Base-by-base conservation (phyloP, 2,113 vertebrate species). In the Casuarius casuarius region DNA sequence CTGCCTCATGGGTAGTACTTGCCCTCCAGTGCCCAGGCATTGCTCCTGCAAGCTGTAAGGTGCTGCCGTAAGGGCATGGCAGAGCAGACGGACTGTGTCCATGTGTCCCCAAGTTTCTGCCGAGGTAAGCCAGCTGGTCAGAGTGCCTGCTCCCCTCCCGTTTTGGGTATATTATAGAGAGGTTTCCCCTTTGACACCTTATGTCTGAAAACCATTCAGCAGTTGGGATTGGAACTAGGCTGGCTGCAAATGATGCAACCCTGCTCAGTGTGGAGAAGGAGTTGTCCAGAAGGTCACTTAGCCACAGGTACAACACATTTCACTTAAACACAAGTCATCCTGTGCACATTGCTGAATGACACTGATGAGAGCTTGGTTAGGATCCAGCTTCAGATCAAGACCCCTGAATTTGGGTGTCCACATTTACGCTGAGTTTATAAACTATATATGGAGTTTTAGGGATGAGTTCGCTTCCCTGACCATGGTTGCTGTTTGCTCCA, bases 11-110 rank as follows among this genome's bases (percentile, higher is more conserved):
- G 9, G 17, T 62, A 58, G 26, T 38, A 16, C 7, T 44, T n/a
- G 38, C 12, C 51, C 38, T 1, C 0, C 2, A 4, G 54, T 29
- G 56, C 26, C 46, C 73, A 59, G 22, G 16, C 26, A 26, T 5
- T 8, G 49, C 35, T 58, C 0, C 0, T 44, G 26, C 38, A 81
- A 72, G 35, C 31, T 84, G 33, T 23, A 76, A 76, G 17, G 14
- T 62, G 17, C 5, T 80, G 44, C 28, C 54, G 12, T 33, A 22
- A 74, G 46, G 21, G 51, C 52, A 87, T 25, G 56, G 52, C 44
- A 63, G 49, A 82, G 71, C 74, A 90, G 51, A 82, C n/a, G 35
- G 51, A 14, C 68, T 33, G 63, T n/a, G 84, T 22, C 89, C 77
- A 35, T 35, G 52, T 40, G 68, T 25, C 46, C 81, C 81, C 6